Conservation (phyloP, 2,797 vertebrate species). For the Uromys caudimaculatus region DNA sequence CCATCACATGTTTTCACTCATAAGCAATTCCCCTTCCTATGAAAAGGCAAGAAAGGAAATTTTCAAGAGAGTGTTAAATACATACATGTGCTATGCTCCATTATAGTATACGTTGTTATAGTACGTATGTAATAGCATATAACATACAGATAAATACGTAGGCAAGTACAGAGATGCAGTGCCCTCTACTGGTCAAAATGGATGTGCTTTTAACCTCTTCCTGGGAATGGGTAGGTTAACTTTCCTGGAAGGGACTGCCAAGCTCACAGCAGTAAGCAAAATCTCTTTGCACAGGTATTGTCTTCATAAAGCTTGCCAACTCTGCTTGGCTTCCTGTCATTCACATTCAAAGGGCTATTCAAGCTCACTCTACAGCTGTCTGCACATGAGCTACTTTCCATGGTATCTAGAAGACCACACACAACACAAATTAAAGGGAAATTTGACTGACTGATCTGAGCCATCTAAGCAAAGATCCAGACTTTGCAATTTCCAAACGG, state of each 20-base stretch:
- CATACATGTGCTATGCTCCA: background rate
- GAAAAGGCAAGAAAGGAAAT: background rate
- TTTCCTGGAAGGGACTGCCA: background rate
- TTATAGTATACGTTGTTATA: background rate
- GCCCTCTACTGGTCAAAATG: constrained; percentile 79
- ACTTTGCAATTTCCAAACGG: background rate
- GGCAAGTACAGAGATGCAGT: constrained; percentile 70
- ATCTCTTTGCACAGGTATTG: no score
- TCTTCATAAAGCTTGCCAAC: background rate
- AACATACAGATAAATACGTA: constrained; percentile 40
- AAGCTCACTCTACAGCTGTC: background rate
- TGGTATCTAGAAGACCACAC: background rate
- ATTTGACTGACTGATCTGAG: background rate
- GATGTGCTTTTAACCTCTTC: constrained; percentile 33
- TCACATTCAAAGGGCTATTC: background rate
- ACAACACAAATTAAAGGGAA: background rate
- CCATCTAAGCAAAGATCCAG: background rate
- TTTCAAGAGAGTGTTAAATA: constrained; percentile 15
- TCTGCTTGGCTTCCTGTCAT: background rate
- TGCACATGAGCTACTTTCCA: background rate
- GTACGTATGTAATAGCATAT: constrained; percentile 10
- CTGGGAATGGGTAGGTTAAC: background rate
- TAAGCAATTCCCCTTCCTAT: background rate
- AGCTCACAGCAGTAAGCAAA: background rate
- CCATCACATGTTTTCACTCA: background rate